phyloP scores from a whole-genome alignment of 2,113 vertebrate species.

The Lagenorhynchus albirostris region DNA sequence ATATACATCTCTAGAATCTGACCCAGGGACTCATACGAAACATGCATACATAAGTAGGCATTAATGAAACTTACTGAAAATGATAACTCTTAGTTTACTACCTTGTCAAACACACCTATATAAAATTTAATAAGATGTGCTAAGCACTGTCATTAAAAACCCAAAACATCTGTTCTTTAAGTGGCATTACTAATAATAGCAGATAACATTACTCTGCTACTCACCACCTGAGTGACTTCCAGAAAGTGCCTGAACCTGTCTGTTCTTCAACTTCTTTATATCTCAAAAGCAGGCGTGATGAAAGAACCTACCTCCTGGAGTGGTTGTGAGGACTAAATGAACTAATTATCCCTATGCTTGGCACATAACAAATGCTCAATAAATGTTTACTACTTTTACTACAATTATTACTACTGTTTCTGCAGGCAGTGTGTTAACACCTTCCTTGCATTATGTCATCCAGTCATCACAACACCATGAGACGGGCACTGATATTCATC shows the following conservation, averaged over 20 bases:
- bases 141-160: not conserved
- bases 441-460: not conserved
- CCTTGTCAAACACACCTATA: not conserved
- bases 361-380: not conserved
- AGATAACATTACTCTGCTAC: not conserved
- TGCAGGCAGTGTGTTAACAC: not conserved
- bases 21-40: not conserved
- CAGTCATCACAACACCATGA: fast-evolving
- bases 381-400: not conserved
- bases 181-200: not conserved
- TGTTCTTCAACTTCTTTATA: not conserved
- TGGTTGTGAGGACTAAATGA: not conserved
- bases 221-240: not conserved
- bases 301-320: not conserved
- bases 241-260: not conserved
- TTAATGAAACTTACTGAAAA: not conserved
- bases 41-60: not conserved
- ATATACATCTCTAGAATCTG: not conserved
- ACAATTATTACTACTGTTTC: not conserved
- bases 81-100: not conserved
- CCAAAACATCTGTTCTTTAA: not conserved
- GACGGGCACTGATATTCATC: not conserved
- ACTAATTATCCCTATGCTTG: not conserved
- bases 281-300: not conserved
- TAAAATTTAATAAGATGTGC: not conserved